Conservation (phyloP, 2,888 invertebrate species). For the Lissonota sp. region DNA sequence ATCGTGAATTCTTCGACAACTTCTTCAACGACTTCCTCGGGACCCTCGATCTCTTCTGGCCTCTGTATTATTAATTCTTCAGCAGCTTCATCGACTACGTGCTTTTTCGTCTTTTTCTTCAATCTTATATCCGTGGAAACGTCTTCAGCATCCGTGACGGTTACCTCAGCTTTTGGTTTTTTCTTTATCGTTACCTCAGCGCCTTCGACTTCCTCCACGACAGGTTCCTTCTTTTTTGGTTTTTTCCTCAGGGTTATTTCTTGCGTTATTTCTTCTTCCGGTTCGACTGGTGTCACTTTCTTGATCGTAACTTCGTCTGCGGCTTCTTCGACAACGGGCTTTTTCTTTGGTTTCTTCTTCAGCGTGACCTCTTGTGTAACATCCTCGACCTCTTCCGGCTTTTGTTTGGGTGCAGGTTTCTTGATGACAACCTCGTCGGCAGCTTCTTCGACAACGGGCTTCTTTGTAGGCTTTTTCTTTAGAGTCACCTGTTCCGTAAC, state of each 20-base stretch:
- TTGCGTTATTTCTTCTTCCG: conserved; percentile 71
- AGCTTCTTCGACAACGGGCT: conserved; percentile 72
- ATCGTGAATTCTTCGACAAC: conserved; percentile 85
- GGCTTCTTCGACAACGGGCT: conserved; percentile 79
- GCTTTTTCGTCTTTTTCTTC: conserved; percentile 77
- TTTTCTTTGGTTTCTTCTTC: conserved; percentile 73
- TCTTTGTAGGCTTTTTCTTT: conserved; percentile 67
- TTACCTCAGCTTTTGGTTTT: conserved; percentile 72
- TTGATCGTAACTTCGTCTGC: conserved; percentile 83
- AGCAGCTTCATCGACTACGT: conserved; percentile 74
- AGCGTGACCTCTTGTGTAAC: conserved; percentile 73
- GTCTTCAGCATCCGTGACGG: conserved; percentile 71
- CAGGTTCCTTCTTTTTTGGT: conserved; percentile 67
- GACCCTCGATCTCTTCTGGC: conserved; percentile 69
- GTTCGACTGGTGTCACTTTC: conserved; percentile 69
- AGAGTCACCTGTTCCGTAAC: conserved; percentile 70
- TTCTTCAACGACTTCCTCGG: conserved; percentile 74
- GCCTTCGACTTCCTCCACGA: conserved; percentile 70
- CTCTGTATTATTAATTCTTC: conserved; percentile 76
- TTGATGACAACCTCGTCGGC: conserved; percentile 82
- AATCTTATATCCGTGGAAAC: conserved; percentile 84
- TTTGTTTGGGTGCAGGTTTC: conserved; percentile 71
- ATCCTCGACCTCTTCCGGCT: conserved; percentile 74
- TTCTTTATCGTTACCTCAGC: conserved; percentile 75
- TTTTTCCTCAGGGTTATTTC: conserved; percentile 65